These are phyloP conservation scores for Typhlichthys subterraneus DNA, from an alignment of 2,797 vertebrate species.

Conservation along the genomic window DNA sequence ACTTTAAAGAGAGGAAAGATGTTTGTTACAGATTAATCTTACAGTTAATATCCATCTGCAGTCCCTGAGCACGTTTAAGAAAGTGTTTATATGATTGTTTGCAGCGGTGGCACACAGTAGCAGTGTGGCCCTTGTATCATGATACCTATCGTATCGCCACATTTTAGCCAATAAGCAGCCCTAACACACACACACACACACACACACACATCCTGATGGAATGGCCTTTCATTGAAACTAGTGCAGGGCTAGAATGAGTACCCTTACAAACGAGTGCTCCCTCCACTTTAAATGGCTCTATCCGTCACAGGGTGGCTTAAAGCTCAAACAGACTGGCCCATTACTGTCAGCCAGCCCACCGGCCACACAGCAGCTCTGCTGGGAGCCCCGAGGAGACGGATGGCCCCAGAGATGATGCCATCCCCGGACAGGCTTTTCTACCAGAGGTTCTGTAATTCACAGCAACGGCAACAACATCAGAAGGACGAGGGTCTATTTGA, in stretches of 20 bases:
- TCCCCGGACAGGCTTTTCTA: neutral
- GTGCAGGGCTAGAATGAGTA: conserved; percentile 24
- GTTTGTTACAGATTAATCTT: too few species aligned
- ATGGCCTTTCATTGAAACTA: conserved; percentile 28
- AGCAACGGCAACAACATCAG: neutral
- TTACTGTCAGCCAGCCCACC: conserved; percentile 33
- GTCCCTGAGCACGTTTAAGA: too few species aligned
- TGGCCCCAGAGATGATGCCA: conserved; percentile 23
- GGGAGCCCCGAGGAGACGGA: conserved; percentile 25
- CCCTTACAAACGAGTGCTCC: conserved; percentile 29
- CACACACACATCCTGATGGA: conserved; percentile 8
- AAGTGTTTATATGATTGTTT: too few species aligned
- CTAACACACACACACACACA: neutral
- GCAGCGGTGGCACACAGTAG: too few species aligned
- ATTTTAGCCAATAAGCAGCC: too few species aligned
- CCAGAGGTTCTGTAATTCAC: neutral
- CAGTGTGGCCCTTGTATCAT: too few species aligned
- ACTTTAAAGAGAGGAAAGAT: too few species aligned
- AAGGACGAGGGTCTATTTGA: conserved; percentile 25
- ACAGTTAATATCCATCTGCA: too few species aligned
- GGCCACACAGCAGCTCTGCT: conserved; percentile 27
- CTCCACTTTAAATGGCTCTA: conserved; percentile 34
- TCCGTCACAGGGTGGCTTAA: conserved; percentile 37
- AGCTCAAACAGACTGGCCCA: conserved; percentile 42
- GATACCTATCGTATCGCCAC: too few species aligned